phyloP scores from a whole-genome alignment of 2,113 vertebrate genomes.

The Gymnocephalus cernua region DNA sequence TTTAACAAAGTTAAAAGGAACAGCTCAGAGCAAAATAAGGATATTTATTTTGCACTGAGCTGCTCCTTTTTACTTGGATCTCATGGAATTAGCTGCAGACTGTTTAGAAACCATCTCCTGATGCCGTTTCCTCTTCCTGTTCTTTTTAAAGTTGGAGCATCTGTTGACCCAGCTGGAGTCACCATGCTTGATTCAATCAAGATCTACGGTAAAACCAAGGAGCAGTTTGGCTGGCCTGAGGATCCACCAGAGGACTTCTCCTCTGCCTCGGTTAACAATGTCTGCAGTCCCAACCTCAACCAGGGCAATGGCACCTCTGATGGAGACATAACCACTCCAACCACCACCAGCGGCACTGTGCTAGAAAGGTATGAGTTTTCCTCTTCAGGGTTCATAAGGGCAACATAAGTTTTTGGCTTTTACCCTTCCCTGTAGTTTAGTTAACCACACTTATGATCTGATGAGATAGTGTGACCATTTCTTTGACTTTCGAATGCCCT shows the following conservation, averaged over 20 bases:
- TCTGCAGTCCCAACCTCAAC: slow-evolving; percentile 94
- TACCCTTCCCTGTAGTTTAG: neutral
- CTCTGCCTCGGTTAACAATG: slow-evolving; percentile 93
- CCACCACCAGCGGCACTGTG: slow-evolving; percentile 89
- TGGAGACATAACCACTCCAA: slow-evolving; percentile 86
- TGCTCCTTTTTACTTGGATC: neutral
- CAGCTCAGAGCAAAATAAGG: neutral
- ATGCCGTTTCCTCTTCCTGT: neutral
- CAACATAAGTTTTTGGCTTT: slow-evolving; percentile 13
- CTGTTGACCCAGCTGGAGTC: slow-evolving; percentile 97
- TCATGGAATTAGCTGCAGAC: neutral
- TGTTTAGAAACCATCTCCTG: neutral
- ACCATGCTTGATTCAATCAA: slow-evolving; percentile 99
- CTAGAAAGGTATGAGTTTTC: slow-evolving; percentile 91
- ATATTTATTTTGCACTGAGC: neutral
- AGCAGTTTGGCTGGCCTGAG: slow-evolving; percentile 99
- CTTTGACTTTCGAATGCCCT: neutral
- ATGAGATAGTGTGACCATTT: neutral
- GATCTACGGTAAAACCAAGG: slow-evolving; percentile 99
- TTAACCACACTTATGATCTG: neutral
- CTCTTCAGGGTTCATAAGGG: neutral
- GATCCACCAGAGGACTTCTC: slow-evolving; percentile 98
- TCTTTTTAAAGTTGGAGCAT: slow-evolving; percentile 90
- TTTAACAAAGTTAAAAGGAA: neutral
- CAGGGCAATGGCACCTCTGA: slow-evolving; percentile 91